These are phyloP conservation scores for Oreochromis aureus DNA, from an alignment of 2,113 vertebrate genomes.

Conservation along the genomic window DNA sequence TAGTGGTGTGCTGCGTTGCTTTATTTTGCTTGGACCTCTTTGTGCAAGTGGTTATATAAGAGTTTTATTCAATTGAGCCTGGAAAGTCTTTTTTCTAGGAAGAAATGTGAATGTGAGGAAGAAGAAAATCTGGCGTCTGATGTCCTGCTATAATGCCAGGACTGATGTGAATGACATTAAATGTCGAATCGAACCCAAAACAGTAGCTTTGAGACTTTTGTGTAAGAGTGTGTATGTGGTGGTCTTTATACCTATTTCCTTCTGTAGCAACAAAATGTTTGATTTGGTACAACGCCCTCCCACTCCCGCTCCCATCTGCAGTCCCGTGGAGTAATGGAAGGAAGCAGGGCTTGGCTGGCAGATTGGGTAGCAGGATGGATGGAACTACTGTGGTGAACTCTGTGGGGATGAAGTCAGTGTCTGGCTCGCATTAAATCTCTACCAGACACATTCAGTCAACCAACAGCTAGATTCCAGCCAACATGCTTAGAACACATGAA, in stretches of 20 bases:
- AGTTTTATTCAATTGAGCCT: conserved; percentile 7
- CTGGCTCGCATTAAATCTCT: conserved; percentile 48
- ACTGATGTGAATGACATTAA: conserved; percentile 30
- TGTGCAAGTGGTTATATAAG: conserved; percentile 7
- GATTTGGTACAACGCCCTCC: conserved; percentile 15
- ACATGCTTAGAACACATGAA: conserved; percentile 43
- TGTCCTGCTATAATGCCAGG: background rate
- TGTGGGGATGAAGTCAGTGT: conserved; percentile 67
- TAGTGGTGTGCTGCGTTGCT: background rate
- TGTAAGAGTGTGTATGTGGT: background rate
- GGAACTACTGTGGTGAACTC: conserved; percentile 57
- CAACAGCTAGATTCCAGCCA: conserved; percentile 20
- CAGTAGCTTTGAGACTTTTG: conserved; percentile 51
- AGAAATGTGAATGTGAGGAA: conserved; percentile 9
- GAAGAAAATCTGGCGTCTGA: conserved; percentile 20
- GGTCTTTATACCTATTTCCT: conserved; percentile 39
- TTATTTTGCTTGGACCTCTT: background rate
- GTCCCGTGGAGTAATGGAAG: conserved; percentile 40
- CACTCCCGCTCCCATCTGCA: background rate
- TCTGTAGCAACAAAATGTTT: conserved; percentile 7
- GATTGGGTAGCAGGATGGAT: conserved; percentile 50
- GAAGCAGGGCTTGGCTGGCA: conserved; percentile 55
- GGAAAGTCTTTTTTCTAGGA: conserved; percentile 20
- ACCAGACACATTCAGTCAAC: conserved; percentile 20
- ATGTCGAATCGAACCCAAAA: conserved; percentile 40